These are phyloP conservation scores for Epistrophe grossulariae DNA, from an alignment of 2,888 invertebrate genomes.

Conservation along the genomic window DNA sequence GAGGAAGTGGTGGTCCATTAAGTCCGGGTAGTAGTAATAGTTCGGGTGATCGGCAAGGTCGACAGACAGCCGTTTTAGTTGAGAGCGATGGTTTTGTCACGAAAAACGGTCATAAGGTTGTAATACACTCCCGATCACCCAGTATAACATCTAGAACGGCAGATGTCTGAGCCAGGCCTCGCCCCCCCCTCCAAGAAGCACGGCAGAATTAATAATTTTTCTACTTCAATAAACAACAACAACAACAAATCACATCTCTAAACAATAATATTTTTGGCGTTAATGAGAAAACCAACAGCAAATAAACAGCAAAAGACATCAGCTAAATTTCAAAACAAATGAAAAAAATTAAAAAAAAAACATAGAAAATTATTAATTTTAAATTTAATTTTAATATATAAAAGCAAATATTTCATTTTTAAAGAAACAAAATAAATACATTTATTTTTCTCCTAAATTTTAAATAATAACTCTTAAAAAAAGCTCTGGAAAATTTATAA, in stretches of 20 bases:
- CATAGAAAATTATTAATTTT: slow-evolving; percentile 72
- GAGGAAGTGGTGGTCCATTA: slow-evolving; percentile 76
- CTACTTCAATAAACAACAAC: slow-evolving; percentile 78
- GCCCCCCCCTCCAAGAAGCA: slow-evolving; percentile 88
- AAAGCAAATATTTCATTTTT: slow-evolving; percentile 75
- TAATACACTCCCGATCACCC: slow-evolving; percentile 93
- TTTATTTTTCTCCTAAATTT: slow-evolving; percentile 57
- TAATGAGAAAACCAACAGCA: slow-evolving; percentile 66
- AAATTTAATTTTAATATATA: slow-evolving; percentile 73
- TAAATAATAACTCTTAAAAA: slow-evolving; percentile 58
- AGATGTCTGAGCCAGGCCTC: slow-evolving; percentile 93
- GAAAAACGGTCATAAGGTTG: slow-evolving; percentile 95
- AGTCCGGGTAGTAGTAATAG: slow-evolving; percentile 80
- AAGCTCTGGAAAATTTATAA: slow-evolving; percentile 75
- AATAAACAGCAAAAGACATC: slow-evolving; percentile 63
- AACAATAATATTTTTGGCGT: slow-evolving; percentile 68
- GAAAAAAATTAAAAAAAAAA: slow-evolving; percentile 33
- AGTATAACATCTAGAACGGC: slow-evolving; percentile 92
- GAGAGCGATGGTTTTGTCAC: slow-evolving; percentile 92
- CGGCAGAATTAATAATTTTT: slow-evolving; percentile 82
- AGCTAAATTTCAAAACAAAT: slow-evolving; percentile 52
- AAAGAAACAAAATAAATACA: slow-evolving; percentile 28
- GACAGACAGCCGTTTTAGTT: slow-evolving; percentile 93
- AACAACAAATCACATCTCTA: slow-evolving; percentile 78
- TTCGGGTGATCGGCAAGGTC: slow-evolving; percentile 82